phyloP scores from a whole-genome alignment of 2,113 vertebrate genomes.

The Xiphophorus couchianus region DNA sequence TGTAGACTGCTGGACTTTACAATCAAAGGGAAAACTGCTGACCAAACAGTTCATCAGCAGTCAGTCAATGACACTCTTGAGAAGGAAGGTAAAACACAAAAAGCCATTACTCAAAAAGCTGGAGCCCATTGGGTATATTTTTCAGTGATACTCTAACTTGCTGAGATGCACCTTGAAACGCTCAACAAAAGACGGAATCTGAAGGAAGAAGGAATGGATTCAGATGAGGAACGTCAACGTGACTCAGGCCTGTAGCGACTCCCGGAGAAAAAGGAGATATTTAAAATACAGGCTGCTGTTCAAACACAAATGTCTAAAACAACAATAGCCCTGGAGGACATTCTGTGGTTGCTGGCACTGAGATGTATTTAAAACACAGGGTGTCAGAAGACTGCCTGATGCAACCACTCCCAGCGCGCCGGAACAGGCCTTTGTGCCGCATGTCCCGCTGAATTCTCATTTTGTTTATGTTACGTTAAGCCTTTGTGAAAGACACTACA shows the following conservation, averaged over 20 bases:
- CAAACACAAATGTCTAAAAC: slow-evolving; percentile 39
- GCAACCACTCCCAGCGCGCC: slow-evolving; percentile 24
- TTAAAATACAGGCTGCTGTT: slow-evolving; percentile 18
- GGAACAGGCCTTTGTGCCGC: no score
- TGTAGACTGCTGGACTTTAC: neutral
- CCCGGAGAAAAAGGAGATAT: slow-evolving; percentile 6
- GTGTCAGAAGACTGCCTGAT: slow-evolving; percentile 7
- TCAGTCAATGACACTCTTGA: neutral
- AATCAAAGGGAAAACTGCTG: neutral
- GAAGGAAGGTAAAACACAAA: neutral
- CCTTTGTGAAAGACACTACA: no score
- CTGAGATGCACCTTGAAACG: neutral
- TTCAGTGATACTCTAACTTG: neutral
- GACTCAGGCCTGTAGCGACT: slow-evolving; percentile 9
- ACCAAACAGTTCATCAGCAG: neutral
- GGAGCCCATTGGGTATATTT: neutral
- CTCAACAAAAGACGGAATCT: neutral
- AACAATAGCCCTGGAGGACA: slow-evolving; percentile 26
- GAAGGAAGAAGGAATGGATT: neutral
- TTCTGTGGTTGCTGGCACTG: slow-evolving; percentile 25
- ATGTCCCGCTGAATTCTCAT: no score
- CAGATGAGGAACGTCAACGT: neutral
- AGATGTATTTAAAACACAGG: slow-evolving; percentile 11
- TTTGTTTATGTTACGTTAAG: no score
- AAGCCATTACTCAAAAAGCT: neutral